Evolutionary conservation across 2,797 vertebrate genomes (phyloP), one percentile per base, ranked within the genome.

Genomic region (Etheostoma perlongum): DNA sequence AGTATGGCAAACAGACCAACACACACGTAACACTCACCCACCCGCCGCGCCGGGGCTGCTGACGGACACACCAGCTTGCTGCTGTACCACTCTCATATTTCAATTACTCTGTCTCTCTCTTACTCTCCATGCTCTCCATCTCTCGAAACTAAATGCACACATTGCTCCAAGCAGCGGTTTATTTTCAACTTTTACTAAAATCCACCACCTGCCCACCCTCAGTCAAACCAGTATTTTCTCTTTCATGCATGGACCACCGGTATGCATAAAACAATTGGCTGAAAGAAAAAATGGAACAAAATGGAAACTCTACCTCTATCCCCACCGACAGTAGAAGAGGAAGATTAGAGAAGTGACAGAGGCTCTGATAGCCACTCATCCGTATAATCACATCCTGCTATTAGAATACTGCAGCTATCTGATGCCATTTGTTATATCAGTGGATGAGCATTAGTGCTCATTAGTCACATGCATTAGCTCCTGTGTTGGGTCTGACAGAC

Each of bases 381-480:
- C 88, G 49, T 88, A 75, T 88, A 91, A 93, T 93, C 89, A 79
- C 87, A 89, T 88, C 84, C 79, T 14, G 59, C 86, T 62, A 85
- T 88, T 84, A 87, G 84, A 89, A 89, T 73, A 78, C 67, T 74
- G 76, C 80, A 79, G 77, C 76, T 80, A 88, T 91, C 88, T 87
- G 88, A 87, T 89, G 90, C 85, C 85, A 84, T 87, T 91, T 90
- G 88, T 92, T 89, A 81, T 81, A 89, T 87, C 82, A 88, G 80
- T 81, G 85, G 90, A 88, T 86, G 74, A 85, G 85, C 89, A 89
- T 91, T 91, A 90, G 83, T 5, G 21, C 85, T 91, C 86, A 90
- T 92, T 91, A 91, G 88, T 88, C 83, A 89, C 89, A 82, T 88
- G 85, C 85, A 90, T 88, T 89, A 85, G 82, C 87, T 91, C 79